Evolutionary conservation across 2,888 invertebrate species (phyloP).

Genomic region (Pinctada fucata): DNA sequence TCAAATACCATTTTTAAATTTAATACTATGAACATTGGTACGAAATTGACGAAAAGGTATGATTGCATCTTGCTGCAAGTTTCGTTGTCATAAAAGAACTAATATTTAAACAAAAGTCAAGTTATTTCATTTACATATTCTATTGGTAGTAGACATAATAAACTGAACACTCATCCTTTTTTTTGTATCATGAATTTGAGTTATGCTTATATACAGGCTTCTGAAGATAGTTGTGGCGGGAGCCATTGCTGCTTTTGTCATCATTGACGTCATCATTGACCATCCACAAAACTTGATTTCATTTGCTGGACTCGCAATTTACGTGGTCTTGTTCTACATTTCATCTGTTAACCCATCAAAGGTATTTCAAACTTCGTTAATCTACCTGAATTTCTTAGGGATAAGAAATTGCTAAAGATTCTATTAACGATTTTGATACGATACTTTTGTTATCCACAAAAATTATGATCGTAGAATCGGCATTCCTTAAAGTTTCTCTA

Average conservation of each 20-base stretch:
- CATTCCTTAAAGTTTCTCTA: neutral
- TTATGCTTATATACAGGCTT: conserved; percentile 39
- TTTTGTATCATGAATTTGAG: neutral
- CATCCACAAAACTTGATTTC: conserved; percentile 64
- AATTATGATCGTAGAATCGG: no score
- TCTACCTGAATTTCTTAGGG: neutral
- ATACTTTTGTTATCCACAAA: no score
- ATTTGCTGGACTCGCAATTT: conserved; percentile 62
- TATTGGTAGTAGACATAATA: no score
- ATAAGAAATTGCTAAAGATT: no score
- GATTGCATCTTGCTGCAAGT: no score
- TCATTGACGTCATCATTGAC: conserved; percentile 58
- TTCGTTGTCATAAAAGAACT: no score
- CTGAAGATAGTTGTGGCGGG: conserved; percentile 41
- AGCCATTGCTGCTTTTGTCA: conserved; percentile 43
- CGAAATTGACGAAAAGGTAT: no score
- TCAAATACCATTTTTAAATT: neutral
- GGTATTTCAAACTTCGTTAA: conserved; percentile 47
- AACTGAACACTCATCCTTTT: neutral
- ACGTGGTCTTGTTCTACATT: conserved; percentile 64
- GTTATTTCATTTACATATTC: no score
- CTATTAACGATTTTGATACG: no score
- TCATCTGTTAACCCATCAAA: conserved; percentile 67
- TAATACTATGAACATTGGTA: neutral
- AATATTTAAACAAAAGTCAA: no score